These are phyloP conservation scores for Danionella dracula DNA, from an alignment of 2,797 vertebrate species.

Conservation along the genomic window DNA sequence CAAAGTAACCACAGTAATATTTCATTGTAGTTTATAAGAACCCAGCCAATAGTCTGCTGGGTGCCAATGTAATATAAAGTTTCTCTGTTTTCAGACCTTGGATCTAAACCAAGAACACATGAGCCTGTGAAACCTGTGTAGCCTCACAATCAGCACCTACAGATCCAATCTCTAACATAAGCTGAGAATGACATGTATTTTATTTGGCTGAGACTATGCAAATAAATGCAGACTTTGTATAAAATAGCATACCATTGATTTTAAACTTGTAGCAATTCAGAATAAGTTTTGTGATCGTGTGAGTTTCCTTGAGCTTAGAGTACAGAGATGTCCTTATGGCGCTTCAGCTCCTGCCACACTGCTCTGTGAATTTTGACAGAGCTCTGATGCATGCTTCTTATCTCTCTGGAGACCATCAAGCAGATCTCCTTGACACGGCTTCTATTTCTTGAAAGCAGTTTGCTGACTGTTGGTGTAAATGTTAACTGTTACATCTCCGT, in stretches of 20 bases:
- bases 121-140: constrained; percentile 14
- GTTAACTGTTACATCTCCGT: too few relatives aligned
- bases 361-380: constrained; percentile 69
- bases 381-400: constrained; percentile 54
- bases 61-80: constrained; percentile 23
- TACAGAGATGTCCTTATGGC: constrained; percentile 45
- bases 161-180: neutral
- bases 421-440: constrained; percentile 30
- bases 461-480: too few relatives aligned
- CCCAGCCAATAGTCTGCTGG: neutral
- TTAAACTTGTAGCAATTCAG: neutral
- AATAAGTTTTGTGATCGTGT: constrained; percentile 2
- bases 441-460: neutral
- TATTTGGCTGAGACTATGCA: neutral
- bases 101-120: constrained; percentile 20
- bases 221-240: neutral
- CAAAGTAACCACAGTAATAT: neutral
- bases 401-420: constrained; percentile 53
- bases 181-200: neutral
- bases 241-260: too few relatives aligned
- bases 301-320: constrained; percentile 14
- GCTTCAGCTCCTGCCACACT: constrained; percentile 42
- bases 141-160: neutral
- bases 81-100: constrained; percentile 15
- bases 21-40: constrained; percentile 2